Base-by-base conservation (phyloP, 2,797 vertebrate genomes). In the Thunnus albacares region DNA sequence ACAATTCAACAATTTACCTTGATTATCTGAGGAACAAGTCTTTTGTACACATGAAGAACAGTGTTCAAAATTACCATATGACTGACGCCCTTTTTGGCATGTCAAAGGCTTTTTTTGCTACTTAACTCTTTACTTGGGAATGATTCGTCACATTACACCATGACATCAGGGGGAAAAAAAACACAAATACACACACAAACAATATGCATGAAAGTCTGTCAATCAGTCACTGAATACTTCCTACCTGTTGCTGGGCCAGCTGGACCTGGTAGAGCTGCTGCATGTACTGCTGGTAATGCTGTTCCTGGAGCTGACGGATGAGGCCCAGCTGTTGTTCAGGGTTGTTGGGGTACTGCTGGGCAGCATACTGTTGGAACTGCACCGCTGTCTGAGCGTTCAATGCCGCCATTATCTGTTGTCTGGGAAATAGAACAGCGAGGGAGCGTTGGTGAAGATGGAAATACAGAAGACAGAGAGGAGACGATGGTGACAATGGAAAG, bases 261-360 rank as follows among this genome's bases (percentile, higher is more conserved):
- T 99, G 98, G 77, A 99, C 98, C 90, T 99, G 98, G 89, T 99
- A 99, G 68, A 99, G 94, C 95, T 99, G 98, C 87, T 99, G 98
- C 98, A 99, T 99, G 92, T 99, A 99, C 87, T 99, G 98, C 87
- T 99, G 98, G 90, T 99, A 99, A 92, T 99, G 98, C 85, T 99
- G 98, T 82, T 99, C 98, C 94, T 99, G 98, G 52, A 99, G 96
- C 95, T 99, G 98, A 5, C 97, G 97, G 91, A 99, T 99, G 77
- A 99, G 97, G 78, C 97, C 93, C 84, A 98, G 95, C 93, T 99
- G 98, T 86, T 99, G 98, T 38, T 99, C 98, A 0, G 96, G 96
- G 94, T 97, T 99, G 89, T 97, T 97, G 2, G 98, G 98, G 71
- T 99, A 99, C 87, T 99, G 98, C 91, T 99, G 98, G 5, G 98